Conservation (phyloP, 2,888 invertebrate genomes). For the Coenonympha glycerion region DNA sequence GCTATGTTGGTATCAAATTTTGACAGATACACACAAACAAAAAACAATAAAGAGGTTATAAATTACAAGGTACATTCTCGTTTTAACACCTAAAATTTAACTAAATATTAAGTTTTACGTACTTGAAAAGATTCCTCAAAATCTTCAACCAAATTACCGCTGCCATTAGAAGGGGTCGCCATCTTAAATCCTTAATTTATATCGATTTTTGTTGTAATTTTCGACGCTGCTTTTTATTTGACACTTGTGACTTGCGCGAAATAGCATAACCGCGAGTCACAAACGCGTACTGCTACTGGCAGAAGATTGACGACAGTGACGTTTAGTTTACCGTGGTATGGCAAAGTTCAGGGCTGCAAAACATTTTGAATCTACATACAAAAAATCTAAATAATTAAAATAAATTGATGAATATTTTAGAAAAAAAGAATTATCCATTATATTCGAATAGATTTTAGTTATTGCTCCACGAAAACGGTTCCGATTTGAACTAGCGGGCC, state of each 20-base stretch:
- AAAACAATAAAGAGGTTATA: conserved; percentile 44
- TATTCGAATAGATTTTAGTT: too few relatives aligned
- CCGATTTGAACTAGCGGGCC: too few relatives aligned
- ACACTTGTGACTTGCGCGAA: conserved; percentile 24
- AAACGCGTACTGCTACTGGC: too few relatives aligned
- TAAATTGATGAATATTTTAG: too few relatives aligned
- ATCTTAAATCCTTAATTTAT: conserved; percentile 49
- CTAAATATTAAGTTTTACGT: conserved; percentile 32
- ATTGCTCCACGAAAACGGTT: too few relatives aligned
- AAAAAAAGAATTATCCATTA: too few relatives aligned
- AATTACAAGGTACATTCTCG: conserved; percentile 28
- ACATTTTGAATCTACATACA: too few relatives aligned
- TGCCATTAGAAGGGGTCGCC: conserved; percentile 88
- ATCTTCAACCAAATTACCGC: conserved; percentile 90
- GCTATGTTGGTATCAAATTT: conserved; percentile 56
- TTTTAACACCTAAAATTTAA: conserved; percentile 11
- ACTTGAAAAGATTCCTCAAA: conserved; percentile 95
- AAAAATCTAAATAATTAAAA: too few relatives aligned
- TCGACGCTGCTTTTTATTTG: conserved; percentile 19
- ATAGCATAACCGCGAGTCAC: too few relatives aligned
- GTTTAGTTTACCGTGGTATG: too few relatives aligned
- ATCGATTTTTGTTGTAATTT: conserved; percentile 23
- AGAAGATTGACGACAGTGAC: too few relatives aligned
- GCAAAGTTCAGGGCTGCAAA: conserved; percentile 29
- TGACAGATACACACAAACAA: conserved; percentile 43